Conservation (phyloP, 2,113 vertebrate species). For the Sardina pilchardus region DNA sequence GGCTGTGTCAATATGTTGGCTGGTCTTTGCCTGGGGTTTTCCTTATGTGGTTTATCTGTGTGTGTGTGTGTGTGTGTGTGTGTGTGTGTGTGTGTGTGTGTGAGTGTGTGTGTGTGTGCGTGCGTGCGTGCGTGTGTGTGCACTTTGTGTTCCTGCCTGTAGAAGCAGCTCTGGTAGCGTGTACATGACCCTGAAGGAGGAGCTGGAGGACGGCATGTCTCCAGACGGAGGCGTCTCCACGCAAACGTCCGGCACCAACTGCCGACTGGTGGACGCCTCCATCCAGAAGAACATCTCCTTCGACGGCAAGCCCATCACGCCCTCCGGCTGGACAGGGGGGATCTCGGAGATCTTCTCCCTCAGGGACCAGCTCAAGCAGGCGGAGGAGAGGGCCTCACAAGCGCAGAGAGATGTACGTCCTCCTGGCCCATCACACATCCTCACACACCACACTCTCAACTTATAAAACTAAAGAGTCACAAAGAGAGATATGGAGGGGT, state of each 20-base stretch:
- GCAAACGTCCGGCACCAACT: slow-evolving; percentile 54
- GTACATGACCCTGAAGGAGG: slow-evolving; percentile 69
- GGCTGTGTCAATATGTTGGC: background rate
- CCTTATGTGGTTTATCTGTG: background rate
- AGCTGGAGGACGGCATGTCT: slow-evolving; percentile 52
- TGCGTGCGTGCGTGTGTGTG: background rate
- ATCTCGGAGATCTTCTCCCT: slow-evolving; percentile 71
- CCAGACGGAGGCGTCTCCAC: slow-evolving; percentile 47
- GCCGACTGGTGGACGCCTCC: slow-evolving; percentile 71
- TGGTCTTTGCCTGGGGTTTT: background rate
- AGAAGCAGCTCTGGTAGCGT: slow-evolving; percentile 64
- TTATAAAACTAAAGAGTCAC: too few species aligned
- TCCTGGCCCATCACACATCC: background rate
- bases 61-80: background rate
- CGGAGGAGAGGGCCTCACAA: slow-evolving; percentile 75
- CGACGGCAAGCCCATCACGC: slow-evolving; percentile 71
- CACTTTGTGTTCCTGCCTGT: background rate
- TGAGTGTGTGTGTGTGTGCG: background rate
- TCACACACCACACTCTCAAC: background rate
- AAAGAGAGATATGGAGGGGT: background rate
- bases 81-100: slow-evolving; percentile 2
- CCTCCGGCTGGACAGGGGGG: slow-evolving; percentile 70
- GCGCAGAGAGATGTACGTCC: slow-evolving; percentile 77
- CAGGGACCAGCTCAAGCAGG: slow-evolving; percentile 77
- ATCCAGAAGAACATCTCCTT: slow-evolving; percentile 81